These are phyloP conservation scores for Dugesia japonica DNA, from an alignment of 2,888 invertebrate species.

Conservation along the genomic window DNA sequence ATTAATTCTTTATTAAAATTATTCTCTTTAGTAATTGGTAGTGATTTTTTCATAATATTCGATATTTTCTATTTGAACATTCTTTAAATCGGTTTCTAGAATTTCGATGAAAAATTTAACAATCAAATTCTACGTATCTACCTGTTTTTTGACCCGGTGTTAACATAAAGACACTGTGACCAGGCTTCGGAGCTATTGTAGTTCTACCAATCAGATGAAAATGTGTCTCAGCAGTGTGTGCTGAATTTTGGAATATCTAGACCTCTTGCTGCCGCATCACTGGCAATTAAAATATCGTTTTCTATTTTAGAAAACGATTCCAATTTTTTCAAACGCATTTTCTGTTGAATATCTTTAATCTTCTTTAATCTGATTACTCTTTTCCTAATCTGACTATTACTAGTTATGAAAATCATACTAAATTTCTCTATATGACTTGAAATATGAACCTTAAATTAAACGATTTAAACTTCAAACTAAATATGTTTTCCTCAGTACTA, in stretches of 20 bases:
- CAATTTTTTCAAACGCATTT: conserved; percentile 75
- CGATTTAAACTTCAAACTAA: no score
- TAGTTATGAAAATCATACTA: no score
- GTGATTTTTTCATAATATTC: background rate
- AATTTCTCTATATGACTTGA: no score
- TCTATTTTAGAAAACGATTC: conserved; percentile 55
- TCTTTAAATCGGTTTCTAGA: background rate
- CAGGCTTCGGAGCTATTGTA: conserved; percentile 70
- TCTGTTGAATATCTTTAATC: conserved; percentile 76
- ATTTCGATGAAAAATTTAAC: no score
- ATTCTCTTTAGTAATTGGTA: no score
- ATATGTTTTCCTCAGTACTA: no score
- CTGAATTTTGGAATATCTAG: conserved; percentile 75
- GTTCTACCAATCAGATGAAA: conserved; percentile 90
- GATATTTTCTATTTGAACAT: background rate
- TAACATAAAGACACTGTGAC: conserved; percentile 74
- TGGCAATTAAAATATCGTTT: conserved; percentile 64
- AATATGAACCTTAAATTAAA: no score
- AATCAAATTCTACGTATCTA: no score
- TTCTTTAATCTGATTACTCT: no score
- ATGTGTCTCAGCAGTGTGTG: conserved; percentile 56
- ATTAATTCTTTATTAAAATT: no score
- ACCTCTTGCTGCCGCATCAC: conserved; percentile 91
- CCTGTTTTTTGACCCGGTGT: conserved; percentile 55
- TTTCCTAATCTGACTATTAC: no score